Conservation (phyloP, 2,888 invertebrate species). For the Limnephilus marmoratus region DNA sequence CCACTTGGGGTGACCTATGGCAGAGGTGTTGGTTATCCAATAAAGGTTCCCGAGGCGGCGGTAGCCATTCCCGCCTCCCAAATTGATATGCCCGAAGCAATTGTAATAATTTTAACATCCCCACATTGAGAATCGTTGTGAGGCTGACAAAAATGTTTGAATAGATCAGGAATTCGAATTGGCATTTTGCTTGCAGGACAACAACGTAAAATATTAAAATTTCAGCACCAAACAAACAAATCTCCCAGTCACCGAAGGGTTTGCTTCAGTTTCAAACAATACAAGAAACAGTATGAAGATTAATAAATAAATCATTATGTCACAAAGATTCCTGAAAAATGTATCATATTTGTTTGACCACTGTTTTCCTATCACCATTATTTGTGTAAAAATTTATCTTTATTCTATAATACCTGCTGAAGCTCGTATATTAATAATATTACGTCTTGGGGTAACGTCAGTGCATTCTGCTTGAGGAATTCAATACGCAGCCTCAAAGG, state of each 20-base stretch:
- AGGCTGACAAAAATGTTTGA: too few relatives aligned
- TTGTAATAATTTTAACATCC: too few relatives aligned
- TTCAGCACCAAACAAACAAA: background rate
- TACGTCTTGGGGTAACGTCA: background rate
- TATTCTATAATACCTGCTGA: background rate
- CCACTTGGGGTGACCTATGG: too few relatives aligned
- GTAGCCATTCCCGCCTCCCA: too few relatives aligned
- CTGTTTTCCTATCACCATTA: background rate
- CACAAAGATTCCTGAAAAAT: too few relatives aligned
- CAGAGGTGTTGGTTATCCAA: too few relatives aligned
- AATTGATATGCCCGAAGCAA: too few relatives aligned
- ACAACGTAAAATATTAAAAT: background rate
- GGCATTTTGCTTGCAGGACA: background rate
- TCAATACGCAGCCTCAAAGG: slow-evolving; percentile 34
- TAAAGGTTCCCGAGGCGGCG: too few relatives aligned
- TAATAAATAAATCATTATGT: background rate
- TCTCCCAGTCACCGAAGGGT: background rate
- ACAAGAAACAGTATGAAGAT: background rate
- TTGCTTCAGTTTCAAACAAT: background rate
- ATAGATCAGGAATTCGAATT: too few relatives aligned
- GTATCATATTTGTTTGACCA: background rate
- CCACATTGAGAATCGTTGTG: too few relatives aligned
- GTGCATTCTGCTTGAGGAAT: slow-evolving; percentile 29
- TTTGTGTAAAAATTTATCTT: background rate
- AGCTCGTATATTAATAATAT: background rate